Percentiles rank a stretch among this genome's conserved stretches.
Evolutionary conservation across 2,888 invertebrate species (phyloP).

Genomic region (Globia sparganii): DNA sequence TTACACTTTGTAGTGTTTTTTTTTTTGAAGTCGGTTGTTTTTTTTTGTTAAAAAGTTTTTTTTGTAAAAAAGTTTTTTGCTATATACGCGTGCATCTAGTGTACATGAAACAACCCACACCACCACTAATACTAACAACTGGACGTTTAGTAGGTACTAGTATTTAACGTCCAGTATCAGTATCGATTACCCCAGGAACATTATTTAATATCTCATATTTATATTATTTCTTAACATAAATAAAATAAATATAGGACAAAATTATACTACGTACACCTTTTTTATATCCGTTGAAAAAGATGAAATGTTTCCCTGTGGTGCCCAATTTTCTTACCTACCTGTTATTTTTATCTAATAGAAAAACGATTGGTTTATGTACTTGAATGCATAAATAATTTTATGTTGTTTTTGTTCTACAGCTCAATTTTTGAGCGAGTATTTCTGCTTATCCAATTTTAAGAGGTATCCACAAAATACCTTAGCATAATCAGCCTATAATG

Average conservation of each 20-base stretch:
- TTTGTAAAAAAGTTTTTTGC: too few species aligned
- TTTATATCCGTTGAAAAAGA: conserved; percentile 2
- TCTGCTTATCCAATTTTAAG: background rate
- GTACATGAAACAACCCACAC: too few species aligned
- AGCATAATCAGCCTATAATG: background rate
- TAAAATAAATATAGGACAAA: conserved; percentile 6
- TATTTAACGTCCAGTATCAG: background rate
- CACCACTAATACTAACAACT: too few species aligned
- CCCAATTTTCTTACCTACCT: background rate
- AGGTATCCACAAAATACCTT: background rate
- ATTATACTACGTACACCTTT: background rate
- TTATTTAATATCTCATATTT: background rate
- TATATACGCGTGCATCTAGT: too few species aligned
- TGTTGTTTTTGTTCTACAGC: background rate
- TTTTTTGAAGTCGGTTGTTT: too few species aligned
- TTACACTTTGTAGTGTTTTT: too few species aligned
- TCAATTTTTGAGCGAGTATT: background rate
- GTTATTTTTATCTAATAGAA: conserved; percentile 20
- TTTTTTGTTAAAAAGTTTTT: too few species aligned
- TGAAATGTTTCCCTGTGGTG: conserved; percentile 24
- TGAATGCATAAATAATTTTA: background rate
- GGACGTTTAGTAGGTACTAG: background rate
- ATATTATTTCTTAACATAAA: conserved; percentile 1
- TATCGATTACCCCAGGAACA: background rate
- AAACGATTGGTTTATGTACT: background rate